These are phyloP conservation scores for Anguilla obscura DNA, from an alignment of 2,797 vertebrate species.

Conservation along the genomic window DNA sequence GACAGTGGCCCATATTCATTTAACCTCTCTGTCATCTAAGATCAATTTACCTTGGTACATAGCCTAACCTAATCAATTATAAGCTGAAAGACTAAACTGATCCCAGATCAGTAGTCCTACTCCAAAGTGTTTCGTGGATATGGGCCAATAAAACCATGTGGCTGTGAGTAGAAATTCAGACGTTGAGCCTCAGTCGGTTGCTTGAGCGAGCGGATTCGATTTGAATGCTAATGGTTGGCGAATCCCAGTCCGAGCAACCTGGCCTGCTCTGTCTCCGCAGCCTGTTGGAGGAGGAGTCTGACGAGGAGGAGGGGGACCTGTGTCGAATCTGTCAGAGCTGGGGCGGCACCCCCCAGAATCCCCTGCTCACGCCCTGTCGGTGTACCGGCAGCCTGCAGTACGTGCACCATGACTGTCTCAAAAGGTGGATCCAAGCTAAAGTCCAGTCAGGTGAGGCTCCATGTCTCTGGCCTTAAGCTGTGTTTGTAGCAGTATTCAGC, in stretches of 20 bases:
- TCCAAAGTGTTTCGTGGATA: too few relatives aligned
- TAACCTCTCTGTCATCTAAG: too few relatives aligned
- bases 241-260: not conserved
- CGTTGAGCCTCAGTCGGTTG: not conserved
- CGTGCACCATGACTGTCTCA: conserved; percentile 81
- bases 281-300: conserved; percentile 77
- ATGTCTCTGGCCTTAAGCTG: not conserved
- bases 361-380: conserved; percentile 78
- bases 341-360: conserved; percentile 70
- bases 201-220: not conserved
- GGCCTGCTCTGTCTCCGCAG: conserved; percentile 50
- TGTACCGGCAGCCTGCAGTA: conserved; percentile 79
- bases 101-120: too few relatives aligned
- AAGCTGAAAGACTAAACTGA: too few relatives aligned
- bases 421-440: conserved; percentile 76
- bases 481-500: too few relatives aligned
- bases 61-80: too few relatives aligned
- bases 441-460: conserved; percentile 74
- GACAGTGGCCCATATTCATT: not conserved
- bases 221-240: not conserved
- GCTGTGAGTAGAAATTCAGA: not conserved
- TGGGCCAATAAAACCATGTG: not conserved
- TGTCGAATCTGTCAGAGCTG: conserved; percentile 80
- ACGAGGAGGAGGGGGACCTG: conserved; percentile 75
- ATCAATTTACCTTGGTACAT: too few relatives aligned